Base-by-base conservation (phyloP, 2,888 invertebrate genomes). In the Leptopilina myrica region DNA sequence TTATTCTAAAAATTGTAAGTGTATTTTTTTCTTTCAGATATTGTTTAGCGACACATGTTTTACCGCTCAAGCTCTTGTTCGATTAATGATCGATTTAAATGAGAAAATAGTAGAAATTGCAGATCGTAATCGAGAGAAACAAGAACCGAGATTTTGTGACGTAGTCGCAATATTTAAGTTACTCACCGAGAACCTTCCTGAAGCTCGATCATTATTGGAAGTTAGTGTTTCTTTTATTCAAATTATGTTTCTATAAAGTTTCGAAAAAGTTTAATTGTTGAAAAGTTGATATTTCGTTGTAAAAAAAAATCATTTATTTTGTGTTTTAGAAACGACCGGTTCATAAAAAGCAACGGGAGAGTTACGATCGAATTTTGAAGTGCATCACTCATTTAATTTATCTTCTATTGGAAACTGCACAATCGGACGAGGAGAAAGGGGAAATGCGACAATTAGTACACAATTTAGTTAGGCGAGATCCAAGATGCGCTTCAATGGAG, bases 51-150 rank as follows among this genome's bases (percentile, higher is more conserved):
- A 98, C 92, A 96, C 97, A 67, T 95, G 96, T 90, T 97, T 97
- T 92, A 95, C 97, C 77, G 96, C 97, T 80, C 96, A 97, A 92
- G 97, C 97, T 33, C 93, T 98, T 77, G 96, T 97, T 81, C 94
- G 97, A 86, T 94, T 97, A 81, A 96, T 97, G 95, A 93, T 97
- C 85, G 96, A 96, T 91, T 93, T 95, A 86, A 94, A 94, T 86
- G 93, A 93, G 81, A 95, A 94, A 83, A 93, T 93, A 26, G 92
- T 93, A 80, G 93, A 93, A 85, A 89, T 92, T n/a, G 91, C 92
- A 84, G 90, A 90, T 85, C 92, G 92, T 85, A 92, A 90, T 84
- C 85, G 87, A 85, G 92, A 93, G 77, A 93, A 92, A 82, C 92
- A 92, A 76, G 92, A 93, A 65, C 95, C 96, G 14, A 92, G 93